Conservation (phyloP, 2,888 invertebrate species). For the Drosophila heteroneura region DNA sequence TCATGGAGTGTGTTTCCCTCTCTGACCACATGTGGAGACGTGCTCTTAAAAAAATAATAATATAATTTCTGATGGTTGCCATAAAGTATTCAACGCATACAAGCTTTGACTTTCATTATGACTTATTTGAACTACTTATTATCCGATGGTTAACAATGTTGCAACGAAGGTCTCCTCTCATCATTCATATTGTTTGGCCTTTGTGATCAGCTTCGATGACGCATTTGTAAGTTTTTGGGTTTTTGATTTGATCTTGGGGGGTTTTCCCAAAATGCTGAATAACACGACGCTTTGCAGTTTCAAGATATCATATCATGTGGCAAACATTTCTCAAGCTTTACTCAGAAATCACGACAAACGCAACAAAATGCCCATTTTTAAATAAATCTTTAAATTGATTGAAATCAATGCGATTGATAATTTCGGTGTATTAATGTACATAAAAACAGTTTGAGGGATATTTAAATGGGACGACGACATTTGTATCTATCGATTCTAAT, state of each 20-base stretch:
- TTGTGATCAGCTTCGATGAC: constrained; percentile 46
- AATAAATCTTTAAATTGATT: not conserved
- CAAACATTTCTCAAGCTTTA: constrained; percentile 4
- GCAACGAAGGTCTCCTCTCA: constrained; percentile 65
- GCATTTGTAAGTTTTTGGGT: constrained; percentile 38
- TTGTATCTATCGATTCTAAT: not conserved
- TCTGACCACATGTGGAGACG: constrained; percentile 36
- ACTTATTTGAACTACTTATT: constrained; percentile 56
- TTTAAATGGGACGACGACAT: not conserved
- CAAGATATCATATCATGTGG: not conserved
- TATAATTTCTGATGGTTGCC: constrained; percentile 23
- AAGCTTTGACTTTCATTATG: constrained; percentile 62
- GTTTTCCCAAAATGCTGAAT: constrained; percentile 58
- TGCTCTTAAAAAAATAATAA: constrained; percentile 27
- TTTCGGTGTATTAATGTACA: not conserved
- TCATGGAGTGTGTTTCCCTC: constrained; percentile 30
- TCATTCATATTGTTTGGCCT: constrained; percentile 12
- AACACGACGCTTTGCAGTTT: constrained; percentile 12
- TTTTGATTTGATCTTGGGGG: constrained; percentile 34
- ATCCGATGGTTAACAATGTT: constrained; percentile 46
- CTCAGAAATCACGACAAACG: constrained; percentile 3
- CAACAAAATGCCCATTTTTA: not conserved
- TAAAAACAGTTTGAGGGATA: not conserved
- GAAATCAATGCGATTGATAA: not conserved
- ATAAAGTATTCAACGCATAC: constrained; percentile 12